Evolutionary conservation across 2,113 vertebrate genomes (phyloP), one percentile per base, ranked within the genome.

Genomic region (Sebastes fasciatus): DNA sequence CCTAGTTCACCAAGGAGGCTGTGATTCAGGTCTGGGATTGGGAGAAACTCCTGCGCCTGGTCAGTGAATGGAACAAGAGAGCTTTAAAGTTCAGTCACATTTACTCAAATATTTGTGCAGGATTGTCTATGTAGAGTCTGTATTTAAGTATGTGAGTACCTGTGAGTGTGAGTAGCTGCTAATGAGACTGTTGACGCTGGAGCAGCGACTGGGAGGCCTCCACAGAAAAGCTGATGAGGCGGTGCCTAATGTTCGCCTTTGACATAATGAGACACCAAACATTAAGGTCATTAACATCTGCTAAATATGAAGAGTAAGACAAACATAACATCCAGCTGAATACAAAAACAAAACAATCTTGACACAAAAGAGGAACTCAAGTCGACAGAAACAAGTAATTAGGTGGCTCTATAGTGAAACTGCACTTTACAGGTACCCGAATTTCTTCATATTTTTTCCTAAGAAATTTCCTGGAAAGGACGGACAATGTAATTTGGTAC

Each of bases 181-280:
- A 73, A 97, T 94, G 76, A 99, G 92, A 65, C 98, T 99, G 95
- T 95, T 98, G 94, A 98, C 94, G 83, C 98, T 99, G 90, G 98
- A 99, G 92, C 97, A 98, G 60, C 97, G 96, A 93, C 97, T 99
- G 51, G 97, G 98, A 57, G 97, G 94, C 66, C 93, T 97, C 98
- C 98, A 99, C 48, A 95, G 57, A 72, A 95, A 96, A 1, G 95
- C 92, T 43, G 96, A 82, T 54, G 97, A 95, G 84, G 94, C 93
- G 80, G 92, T 76, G 0, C 94, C 95, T 82, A 98, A 86, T 0
- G 96, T 98, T 89, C 96, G 96, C 94, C 98, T 99, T 91, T 17
- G 21, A 71, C 21, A 83, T 48, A 64, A 82, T 21, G 4, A 81
- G 3, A 89, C 2, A 77, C 0, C 13, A 74, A 74, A 74, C n/a